Conservation (phyloP, 1,140 invertebrate species). For the Epicauta chinensis region DNA sequence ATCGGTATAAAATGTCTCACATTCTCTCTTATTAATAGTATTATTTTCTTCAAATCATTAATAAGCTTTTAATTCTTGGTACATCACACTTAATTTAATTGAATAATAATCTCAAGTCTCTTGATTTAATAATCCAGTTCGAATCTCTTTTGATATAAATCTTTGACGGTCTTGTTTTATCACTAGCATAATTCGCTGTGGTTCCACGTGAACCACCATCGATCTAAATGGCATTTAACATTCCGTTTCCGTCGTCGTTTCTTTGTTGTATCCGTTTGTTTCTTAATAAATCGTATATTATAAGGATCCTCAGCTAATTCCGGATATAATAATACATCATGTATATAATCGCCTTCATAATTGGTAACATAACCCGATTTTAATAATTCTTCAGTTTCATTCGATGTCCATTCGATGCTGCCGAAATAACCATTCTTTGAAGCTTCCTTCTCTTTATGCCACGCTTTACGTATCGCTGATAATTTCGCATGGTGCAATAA, state of each 20-base stretch:
- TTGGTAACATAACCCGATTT: slow-evolving; percentile 74
- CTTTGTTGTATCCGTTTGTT: slow-evolving; percentile 57
- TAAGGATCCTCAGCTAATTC: slow-evolving; percentile 93
- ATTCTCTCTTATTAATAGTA: slow-evolving; percentile 16
- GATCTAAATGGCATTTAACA: slow-evolving; percentile 38
- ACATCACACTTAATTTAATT: slow-evolving; percentile 43
- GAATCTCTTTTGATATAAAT: slow-evolving; percentile 18
- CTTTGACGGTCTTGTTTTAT: too few relatives aligned
- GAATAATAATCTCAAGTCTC: slow-evolving; percentile 34
- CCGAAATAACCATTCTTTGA: slow-evolving; percentile 69
- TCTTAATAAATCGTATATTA: slow-evolving; percentile 85
- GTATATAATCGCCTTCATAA: slow-evolving; percentile 87
- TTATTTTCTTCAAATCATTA: neutral
- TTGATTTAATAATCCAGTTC: neutral
- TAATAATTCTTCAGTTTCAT: slow-evolving; percentile 75
- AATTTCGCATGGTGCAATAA: slow-evolving; percentile 82
- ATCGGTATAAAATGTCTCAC: slow-evolving; percentile 46
- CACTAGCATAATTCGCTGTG: slow-evolving; percentile 47
- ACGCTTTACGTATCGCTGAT: slow-evolving; percentile 81
- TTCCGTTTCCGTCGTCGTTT: slow-evolving; percentile 57
- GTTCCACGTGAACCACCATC: slow-evolving; percentile 48
- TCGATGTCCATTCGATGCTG: slow-evolving; percentile 64
- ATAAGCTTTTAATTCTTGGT: slow-evolving; percentile 36
- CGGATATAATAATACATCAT: slow-evolving; percentile 81
- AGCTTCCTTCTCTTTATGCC: slow-evolving; percentile 83